Evolutionary conservation across 2,113 vertebrate genomes (phyloP).

Genomic region (Gallinago undulata): DNA sequence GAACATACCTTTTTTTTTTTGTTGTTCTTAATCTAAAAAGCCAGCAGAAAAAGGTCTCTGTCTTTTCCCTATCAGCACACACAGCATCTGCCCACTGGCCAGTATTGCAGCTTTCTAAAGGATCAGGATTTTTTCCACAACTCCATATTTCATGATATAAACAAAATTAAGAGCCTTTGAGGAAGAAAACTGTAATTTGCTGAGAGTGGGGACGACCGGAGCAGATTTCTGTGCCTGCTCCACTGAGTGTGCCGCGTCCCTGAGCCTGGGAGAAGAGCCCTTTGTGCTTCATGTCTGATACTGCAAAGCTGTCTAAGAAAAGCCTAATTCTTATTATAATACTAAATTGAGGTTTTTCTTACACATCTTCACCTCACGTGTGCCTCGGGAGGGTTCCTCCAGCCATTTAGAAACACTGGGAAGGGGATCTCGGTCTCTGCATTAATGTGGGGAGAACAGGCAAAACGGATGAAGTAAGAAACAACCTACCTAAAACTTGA

Average conservation of each 20-base stretch:
- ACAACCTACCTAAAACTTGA: neutral
- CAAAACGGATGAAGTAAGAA: neutral
- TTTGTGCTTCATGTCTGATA: neutral
- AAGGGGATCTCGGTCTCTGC: neutral
- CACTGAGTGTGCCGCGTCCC: neutral
- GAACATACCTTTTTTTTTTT: neutral
- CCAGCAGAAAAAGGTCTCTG: neutral
- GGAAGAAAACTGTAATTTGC: neutral
- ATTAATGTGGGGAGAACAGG: neutral
- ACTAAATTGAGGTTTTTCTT: constrained; percentile 13
- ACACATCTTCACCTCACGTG: neutral
- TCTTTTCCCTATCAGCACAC: neutral
- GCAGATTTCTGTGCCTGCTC: neutral
- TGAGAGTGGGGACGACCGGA: neutral
- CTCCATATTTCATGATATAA: neutral
- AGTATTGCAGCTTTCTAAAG: neutral
- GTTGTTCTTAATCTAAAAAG: neutral
- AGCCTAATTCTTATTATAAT: neutral
- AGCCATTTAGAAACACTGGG: neutral
- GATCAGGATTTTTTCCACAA: neutral
- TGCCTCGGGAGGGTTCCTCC: neutral
- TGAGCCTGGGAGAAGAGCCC: neutral
- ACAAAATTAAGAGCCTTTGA: neutral
- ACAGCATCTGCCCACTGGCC: neutral
- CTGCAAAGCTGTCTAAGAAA: neutral